These are phyloP conservation scores for Oligia latruncula DNA, from an alignment of 2,888 invertebrate genomes.

Conservation along the genomic window DNA sequence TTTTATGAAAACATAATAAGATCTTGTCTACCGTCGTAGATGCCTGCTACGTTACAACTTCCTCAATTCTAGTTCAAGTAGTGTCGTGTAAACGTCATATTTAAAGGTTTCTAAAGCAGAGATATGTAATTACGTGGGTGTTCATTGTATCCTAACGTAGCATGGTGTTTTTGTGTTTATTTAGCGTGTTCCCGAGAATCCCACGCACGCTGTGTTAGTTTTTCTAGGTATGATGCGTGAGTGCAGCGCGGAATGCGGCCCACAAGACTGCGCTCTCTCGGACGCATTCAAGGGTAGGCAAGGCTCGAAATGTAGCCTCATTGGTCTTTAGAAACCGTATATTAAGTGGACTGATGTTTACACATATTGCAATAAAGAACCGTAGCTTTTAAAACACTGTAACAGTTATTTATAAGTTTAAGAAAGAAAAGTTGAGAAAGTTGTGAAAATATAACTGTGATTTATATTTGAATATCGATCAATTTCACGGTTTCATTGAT, in stretches of 20 bases:
- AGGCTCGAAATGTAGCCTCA: conserved; percentile 59
- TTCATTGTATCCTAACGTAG: conserved; percentile 74
- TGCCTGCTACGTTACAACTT: conserved; percentile 15
- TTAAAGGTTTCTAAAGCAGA: conserved; percentile 23
- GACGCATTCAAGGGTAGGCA: conserved; percentile 66
- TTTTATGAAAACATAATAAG: conserved; percentile 18
- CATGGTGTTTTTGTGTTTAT: conserved; percentile 73
- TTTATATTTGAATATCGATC: conserved; percentile 22
- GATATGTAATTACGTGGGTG: conserved; percentile 55
- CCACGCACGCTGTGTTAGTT: conserved; percentile 76
- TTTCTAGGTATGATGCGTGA: conserved; percentile 81
- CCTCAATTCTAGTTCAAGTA: conserved; percentile 20
- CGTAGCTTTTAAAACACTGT: conserved; percentile 7
- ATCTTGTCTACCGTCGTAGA: background rate
- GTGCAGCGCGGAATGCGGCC: conserved; percentile 78
- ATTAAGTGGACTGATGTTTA: conserved; percentile 43
- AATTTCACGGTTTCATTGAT: conserved; percentile 23
- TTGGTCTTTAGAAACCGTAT: conserved; percentile 54
- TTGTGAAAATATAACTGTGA: background rate
- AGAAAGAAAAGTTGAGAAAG: background rate
- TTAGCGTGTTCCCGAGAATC: conserved; percentile 79
- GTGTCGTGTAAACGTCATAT: conserved; percentile 15
- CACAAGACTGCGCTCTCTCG: conserved; percentile 69
- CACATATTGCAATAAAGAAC: conserved; percentile 2
- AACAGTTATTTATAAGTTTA: background rate